Percentiles rank a stretch among this genome's conserved stretches.
These are phyloP conservation scores for Oncopeltus fasciatus DNA, from an alignment of 1,140 invertebrate species.

Conservation along the genomic window DNA sequence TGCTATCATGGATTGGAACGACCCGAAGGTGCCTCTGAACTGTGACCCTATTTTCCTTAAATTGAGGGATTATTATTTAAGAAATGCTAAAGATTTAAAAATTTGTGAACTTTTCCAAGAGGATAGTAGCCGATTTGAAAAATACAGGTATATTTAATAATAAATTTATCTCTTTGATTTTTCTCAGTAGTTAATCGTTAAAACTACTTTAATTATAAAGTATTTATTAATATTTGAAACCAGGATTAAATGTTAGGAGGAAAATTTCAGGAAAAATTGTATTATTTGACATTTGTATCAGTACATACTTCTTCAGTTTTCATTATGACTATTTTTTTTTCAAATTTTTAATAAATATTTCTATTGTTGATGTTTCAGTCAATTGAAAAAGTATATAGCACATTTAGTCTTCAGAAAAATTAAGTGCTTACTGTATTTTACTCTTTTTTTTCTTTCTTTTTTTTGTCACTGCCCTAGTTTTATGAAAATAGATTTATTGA, in stretches of 20 bases:
- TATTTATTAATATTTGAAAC: too few species aligned
- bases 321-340: neutral
- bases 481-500: too few species aligned
- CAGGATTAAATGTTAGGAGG: too few species aligned
- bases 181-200: constrained; percentile 1
- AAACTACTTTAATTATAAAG: constrained; percentile 3
- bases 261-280: too few species aligned
- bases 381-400: too few species aligned
- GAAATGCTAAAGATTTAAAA: constrained; percentile 50
- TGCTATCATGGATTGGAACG: constrained; percentile 5
- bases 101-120: constrained; percentile 61
- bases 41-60: constrained; percentile 50
- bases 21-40: neutral
- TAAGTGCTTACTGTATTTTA: too few species aligned
- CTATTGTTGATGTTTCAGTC: too few species aligned
- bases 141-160: constrained; percentile 51
- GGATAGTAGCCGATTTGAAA: constrained; percentile 61
- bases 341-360: too few species aligned
- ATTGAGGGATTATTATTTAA: constrained; percentile 53
- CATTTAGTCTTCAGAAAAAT: too few species aligned
- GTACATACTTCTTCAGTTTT: neutral
- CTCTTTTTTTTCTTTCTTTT: too few species aligned
- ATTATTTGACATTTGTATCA: too few species aligned
- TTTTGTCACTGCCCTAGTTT: too few species aligned
- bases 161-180: constrained; percentile 13